These are phyloP conservation scores for Cephus runcator DNA, from an alignment of 2,888 invertebrate genomes.

Conservation along the genomic window DNA sequence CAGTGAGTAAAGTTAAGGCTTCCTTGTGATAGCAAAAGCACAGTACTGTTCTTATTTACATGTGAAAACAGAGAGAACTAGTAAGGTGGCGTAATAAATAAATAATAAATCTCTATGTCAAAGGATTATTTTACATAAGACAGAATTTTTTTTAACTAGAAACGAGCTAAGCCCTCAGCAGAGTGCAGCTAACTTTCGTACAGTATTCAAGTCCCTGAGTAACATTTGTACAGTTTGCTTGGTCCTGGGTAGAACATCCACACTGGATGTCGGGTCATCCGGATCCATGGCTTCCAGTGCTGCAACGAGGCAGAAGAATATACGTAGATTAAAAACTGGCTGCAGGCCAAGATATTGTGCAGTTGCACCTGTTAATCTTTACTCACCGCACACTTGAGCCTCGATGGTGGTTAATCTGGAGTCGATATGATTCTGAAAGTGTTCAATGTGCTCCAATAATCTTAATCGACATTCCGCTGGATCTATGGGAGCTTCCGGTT, in stretches of 20 bases:
- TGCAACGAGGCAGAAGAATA: conserved; percentile 44
- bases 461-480: conserved; percentile 81
- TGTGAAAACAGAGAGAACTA: no score
- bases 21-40: no score
- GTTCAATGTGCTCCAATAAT: conserved; percentile 80
- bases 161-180: conserved; percentile 38
- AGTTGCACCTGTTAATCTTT: conserved; percentile 13
- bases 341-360: background rate
- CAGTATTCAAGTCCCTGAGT: conserved; percentile 76
- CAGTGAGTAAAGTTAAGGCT: no score
- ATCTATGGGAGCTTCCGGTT: conserved; percentile 86
- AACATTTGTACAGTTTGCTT: conserved; percentile 81
- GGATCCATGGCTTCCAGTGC: conserved; percentile 73
- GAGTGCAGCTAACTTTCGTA: conserved; percentile 75
- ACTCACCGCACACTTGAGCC: conserved; percentile 76
- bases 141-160: no score
- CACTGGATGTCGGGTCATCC: conserved; percentile 70
- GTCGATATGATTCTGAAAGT: conserved; percentile 79
- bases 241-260: conserved; percentile 73
- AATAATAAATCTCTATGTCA: no score
- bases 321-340: conserved; percentile 16
- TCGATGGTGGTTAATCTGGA: conserved; percentile 79
- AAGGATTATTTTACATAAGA: no score
- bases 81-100: no score
- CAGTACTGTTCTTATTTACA: no score